phyloP scores from a whole-genome alignment of 2,888 invertebrate species.

The Epistrophe eligans region DNA sequence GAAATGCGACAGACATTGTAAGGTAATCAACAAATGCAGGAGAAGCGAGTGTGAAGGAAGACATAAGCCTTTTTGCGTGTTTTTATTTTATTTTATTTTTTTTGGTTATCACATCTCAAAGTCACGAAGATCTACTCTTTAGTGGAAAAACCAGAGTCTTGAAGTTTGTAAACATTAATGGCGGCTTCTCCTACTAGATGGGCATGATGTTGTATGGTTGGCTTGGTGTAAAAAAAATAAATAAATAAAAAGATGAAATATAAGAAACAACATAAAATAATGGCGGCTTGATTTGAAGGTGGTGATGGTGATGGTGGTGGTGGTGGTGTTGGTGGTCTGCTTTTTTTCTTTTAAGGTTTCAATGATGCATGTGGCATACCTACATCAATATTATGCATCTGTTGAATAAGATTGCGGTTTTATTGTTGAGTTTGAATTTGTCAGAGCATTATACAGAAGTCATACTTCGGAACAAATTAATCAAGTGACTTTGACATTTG shows the following conservation, averaged over 20 bases:
- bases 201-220: conserved; percentile 15
- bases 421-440: conserved; percentile 35
- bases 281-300: conserved; percentile 37
- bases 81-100: conserved; percentile 6
- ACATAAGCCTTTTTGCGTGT: conserved; percentile 21
- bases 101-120: conserved; percentile 48
- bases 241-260: no score
- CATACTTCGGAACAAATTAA: conserved; percentile 53
- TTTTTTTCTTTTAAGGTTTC: conserved; percentile 49
- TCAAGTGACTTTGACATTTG: conserved; percentile 48
- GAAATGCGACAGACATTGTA: conserved; percentile 38
- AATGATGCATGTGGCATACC: conserved; percentile 51
- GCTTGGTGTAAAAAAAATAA: conserved; percentile 10
- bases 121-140: conserved; percentile 62
- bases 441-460: conserved; percentile 9
- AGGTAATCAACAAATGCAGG: conserved; percentile 50
- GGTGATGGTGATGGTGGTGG: conserved; percentile 17
- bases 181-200: conserved; percentile 23
- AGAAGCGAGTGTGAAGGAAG: not conserved
- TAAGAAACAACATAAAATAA: conserved; percentile 38
- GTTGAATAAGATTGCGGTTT: conserved; percentile 65
- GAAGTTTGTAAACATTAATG: conserved; percentile 66
- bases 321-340: conserved; percentile 31
- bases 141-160: conserved; percentile 68
- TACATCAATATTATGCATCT: conserved; percentile 35